A percentile compares a stretch with the other conserved stretches of the same genome.
phyloP scores from a whole-genome alignment of 2,888 invertebrate genomes.

The Dryobota labecula region DNA sequence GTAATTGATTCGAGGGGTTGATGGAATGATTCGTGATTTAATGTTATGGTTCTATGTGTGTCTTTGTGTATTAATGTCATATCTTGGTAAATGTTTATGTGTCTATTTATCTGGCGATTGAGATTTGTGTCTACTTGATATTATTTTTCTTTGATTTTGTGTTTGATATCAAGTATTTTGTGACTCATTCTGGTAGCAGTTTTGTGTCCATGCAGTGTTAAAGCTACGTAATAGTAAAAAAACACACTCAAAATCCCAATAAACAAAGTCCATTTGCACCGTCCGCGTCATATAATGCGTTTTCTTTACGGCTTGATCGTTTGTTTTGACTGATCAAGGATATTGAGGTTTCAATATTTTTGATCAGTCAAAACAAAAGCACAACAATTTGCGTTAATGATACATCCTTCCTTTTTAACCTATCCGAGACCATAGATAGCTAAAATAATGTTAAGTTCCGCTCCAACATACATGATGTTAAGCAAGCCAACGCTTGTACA shows the following conservation, averaged over 20 bases:
- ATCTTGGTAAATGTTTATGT: not conserved
- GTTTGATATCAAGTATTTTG: not conserved
- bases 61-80: not conserved
- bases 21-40: slow-evolving; percentile 16
- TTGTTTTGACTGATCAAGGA: no score
- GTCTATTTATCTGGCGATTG: not conserved
- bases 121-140: not conserved
- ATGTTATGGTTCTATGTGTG: not conserved
- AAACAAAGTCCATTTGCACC: not conserved
- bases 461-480: slow-evolving; percentile 8
- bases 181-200: not conserved
- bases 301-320: not conserved
- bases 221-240: not conserved
- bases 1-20: slow-evolving; percentile 5
- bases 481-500: slow-evolving; percentile 28
- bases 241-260: not conserved
- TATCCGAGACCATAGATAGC: slow-evolving; percentile 1
- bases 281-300: not conserved
- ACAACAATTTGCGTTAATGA: not conserved
- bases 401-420: not conserved
- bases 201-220: not conserved
- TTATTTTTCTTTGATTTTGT: not conserved
- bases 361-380: not conserved
- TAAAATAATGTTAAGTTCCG: slow-evolving; percentile 4
- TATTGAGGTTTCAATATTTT: not conserved